These are phyloP conservation scores for Hylomyscus alleni DNA, from an alignment of 2,797 vertebrate species.

Conservation along the genomic window DNA sequence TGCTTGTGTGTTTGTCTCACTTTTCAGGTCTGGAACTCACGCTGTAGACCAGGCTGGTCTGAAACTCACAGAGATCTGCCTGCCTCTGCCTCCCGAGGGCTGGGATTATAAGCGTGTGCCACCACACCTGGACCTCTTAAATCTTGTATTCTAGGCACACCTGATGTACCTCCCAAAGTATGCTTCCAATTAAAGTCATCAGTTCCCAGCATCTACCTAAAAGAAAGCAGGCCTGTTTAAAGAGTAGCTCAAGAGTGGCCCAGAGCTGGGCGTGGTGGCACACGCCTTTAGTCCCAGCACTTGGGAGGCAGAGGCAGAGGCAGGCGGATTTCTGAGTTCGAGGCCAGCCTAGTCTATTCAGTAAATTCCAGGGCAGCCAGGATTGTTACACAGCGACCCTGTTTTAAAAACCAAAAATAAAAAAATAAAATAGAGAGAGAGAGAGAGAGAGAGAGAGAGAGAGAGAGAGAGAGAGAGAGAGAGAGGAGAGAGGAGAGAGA, in stretches of 20 bases:
- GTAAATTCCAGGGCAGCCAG: neutral
- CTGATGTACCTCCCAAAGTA: neutral
- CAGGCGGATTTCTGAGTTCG: neutral
- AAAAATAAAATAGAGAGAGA: no score
- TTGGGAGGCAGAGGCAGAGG: neutral
- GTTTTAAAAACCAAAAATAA: neutral
- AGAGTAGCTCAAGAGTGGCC: neutral
- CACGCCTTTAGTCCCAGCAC: neutral
- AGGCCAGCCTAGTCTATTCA: neutral
- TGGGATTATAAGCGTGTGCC: neutral
- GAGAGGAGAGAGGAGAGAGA: no score
- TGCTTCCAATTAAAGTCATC: neutral
- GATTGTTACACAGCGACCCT: neutral
- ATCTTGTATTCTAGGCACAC: neutral
- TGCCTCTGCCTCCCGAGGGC: neutral
- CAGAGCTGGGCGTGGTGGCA: neutral
- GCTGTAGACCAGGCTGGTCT: neutral
- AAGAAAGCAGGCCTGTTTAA: rapidly evolving
- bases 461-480: no score
- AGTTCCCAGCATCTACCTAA: neutral
- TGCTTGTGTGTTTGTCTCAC: neutral
- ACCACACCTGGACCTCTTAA: neutral
- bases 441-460: rapidly evolving
- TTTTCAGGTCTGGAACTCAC: neutral
- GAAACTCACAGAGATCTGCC: neutral